phyloP scores from a whole-genome alignment of 2,888 invertebrate species.

The Campaea margaritaria region DNA sequence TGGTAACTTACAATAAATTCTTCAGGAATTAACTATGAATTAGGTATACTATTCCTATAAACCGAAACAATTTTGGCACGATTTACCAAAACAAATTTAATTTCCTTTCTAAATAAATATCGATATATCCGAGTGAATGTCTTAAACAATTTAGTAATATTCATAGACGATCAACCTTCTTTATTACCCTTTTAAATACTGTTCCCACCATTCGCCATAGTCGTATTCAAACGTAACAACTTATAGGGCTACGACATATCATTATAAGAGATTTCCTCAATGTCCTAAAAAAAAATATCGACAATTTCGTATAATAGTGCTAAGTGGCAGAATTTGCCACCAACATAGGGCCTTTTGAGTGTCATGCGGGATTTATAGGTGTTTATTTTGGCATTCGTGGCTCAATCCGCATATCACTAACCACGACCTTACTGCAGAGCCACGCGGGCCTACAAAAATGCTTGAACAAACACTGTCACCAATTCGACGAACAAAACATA shows the following conservation, averaged over 20 bases:
- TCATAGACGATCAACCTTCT: conserved; percentile 8
- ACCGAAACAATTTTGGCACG: conserved; percentile 65
- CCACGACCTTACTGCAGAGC: no score
- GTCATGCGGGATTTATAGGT: no score
- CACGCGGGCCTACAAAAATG: no score
- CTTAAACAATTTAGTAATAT: conserved; percentile 9
- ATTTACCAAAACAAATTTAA: conserved; percentile 56
- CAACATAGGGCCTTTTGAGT: no score
- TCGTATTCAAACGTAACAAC: conserved; percentile 39
- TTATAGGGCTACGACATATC: conserved; percentile 5
- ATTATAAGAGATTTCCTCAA: conserved; percentile 13
- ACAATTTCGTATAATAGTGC: conserved; percentile 4
- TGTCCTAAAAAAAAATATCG: conserved; percentile 2
- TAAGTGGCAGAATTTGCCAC: conserved; percentile 19
- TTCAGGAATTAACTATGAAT: conserved; percentile 41
- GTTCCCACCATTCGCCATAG: conserved; percentile 30
- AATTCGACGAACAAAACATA: no score
- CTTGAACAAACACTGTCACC: no score
- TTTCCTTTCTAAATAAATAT: conserved; percentile 15
- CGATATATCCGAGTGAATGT: conserved; percentile 2
- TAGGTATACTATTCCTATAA: conserved; percentile 45
- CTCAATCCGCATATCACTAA: no score
- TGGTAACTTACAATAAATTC: conserved; percentile 54
- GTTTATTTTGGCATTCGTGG: no score
- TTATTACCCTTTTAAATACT: conserved; percentile 37